phyloP scores from a whole-genome alignment of 2,888 invertebrate species.

The Trilocha varians region DNA sequence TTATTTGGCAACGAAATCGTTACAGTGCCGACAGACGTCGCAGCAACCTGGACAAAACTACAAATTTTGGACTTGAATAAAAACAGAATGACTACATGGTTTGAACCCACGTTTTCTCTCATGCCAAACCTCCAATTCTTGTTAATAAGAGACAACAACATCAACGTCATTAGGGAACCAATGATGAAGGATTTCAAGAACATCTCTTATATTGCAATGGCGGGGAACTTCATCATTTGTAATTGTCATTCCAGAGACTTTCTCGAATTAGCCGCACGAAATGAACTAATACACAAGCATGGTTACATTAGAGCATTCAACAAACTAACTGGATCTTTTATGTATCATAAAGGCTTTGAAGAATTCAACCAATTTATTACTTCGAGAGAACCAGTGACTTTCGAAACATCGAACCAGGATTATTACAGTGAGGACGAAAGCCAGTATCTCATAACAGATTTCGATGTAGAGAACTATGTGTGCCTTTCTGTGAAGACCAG shows the following conservation, averaged over 20 bases:
- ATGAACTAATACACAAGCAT: conserved; percentile 15
- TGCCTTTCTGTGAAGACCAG: conserved; percentile 33
- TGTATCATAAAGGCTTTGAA: conserved; percentile 29
- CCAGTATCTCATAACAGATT: conserved; percentile 37
- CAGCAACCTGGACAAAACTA: conserved; percentile 43
- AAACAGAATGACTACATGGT: conserved; percentile 74
- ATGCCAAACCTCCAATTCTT: conserved; percentile 54
- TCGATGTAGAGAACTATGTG: conserved; percentile 21
- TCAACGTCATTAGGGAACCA: conserved; percentile 67
- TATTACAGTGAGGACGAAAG: conserved; percentile 21
- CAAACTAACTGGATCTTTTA: neutral
- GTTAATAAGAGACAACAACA: conserved; percentile 64
- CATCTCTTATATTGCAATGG: conserved; percentile 61
- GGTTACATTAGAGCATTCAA: neutral
- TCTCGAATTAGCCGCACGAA: conserved; percentile 41
- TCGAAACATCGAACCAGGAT: conserved; percentile 13
- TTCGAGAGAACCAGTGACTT: conserved; percentile 18
- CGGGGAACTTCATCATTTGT: conserved; percentile 74
- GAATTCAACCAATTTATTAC: conserved; percentile 28
- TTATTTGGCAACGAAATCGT: conserved; percentile 66
- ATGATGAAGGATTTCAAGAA: conserved; percentile 71
- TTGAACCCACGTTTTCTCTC: conserved; percentile 37
- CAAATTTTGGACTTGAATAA: conserved; percentile 62
- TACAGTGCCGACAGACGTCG: conserved; percentile 28
- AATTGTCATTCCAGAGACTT: conserved; percentile 71